These are phyloP conservation scores for Hemibagrus guttatus DNA, from an alignment of 2,797 vertebrate genomes.

Conservation along the genomic window DNA sequence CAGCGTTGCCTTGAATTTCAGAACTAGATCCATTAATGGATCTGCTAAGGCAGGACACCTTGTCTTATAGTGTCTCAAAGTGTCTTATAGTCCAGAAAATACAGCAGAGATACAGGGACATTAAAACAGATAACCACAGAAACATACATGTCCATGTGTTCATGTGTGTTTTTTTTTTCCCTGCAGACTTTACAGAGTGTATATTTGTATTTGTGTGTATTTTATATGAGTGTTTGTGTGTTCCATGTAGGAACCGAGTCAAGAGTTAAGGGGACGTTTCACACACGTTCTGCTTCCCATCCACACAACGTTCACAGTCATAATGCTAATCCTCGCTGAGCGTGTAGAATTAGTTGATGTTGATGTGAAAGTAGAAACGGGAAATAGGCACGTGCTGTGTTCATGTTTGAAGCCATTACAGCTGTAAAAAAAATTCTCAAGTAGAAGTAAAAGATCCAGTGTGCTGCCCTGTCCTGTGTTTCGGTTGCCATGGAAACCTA, in stretches of 20 bases:
- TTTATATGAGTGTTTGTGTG: conserved; percentile 15
- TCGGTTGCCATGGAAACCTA: not conserved
- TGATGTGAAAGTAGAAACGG: not conserved
- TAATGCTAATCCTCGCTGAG: not conserved
- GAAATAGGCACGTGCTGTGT: not conserved
- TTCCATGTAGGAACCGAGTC: conserved; percentile 1
- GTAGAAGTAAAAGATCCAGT: not conserved
- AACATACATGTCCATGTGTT: conserved; percentile 52
- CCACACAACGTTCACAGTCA: not conserved
- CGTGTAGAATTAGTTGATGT: not conserved
- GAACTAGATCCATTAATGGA: not conserved
- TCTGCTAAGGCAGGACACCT: not conserved
- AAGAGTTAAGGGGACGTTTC: conserved; percentile 47
- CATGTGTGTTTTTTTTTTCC: conserved; percentile 53
- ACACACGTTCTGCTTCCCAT: conserved; percentile 27
- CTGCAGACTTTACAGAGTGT: conserved; percentile 7
- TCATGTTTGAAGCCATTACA: no score
- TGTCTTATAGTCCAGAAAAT: conserved; percentile 28
- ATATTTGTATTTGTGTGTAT: conserved; percentile 31
- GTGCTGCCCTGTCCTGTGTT: not conserved
- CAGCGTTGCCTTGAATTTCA: not conserved
- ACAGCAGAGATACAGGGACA: conserved; percentile 12
- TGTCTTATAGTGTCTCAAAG: not conserved
- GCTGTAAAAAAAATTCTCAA: no score
- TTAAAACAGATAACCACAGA: conserved; percentile 29